Conservation (phyloP, 2,888 invertebrate species). For the Tribolium freemani region DNA sequence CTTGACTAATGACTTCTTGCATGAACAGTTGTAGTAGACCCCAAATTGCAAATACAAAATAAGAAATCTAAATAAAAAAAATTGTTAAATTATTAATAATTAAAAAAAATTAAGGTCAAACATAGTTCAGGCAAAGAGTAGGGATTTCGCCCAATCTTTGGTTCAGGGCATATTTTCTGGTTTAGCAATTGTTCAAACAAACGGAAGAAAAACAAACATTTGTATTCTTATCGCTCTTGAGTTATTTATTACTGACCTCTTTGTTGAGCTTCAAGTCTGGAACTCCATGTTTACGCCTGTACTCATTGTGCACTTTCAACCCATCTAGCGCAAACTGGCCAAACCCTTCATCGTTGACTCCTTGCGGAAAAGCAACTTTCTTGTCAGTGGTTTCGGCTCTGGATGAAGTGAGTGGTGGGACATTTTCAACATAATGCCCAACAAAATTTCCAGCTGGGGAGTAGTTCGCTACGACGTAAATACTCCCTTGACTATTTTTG, state of each 20-base stretch:
- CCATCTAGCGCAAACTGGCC: conserved; percentile 69
- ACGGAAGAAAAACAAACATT: too few relatives aligned
- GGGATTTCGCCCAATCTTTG: too few relatives aligned
- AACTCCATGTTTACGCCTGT: conserved; percentile 73
- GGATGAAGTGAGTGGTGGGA: conserved; percentile 70
- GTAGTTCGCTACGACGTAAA: conserved; percentile 92
- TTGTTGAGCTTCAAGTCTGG: conserved; percentile 71
- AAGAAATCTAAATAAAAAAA: too few relatives aligned
- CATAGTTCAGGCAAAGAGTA: too few relatives aligned
- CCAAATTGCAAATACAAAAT: too few relatives aligned
- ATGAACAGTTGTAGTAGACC: too few relatives aligned
- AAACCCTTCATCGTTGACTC: conserved; percentile 50
- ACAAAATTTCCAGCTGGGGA: conserved; percentile 90
- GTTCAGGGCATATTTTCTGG: too few relatives aligned
- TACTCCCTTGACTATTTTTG: conserved; percentile 78
- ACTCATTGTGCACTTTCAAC: conserved; percentile 74
- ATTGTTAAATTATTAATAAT: too few relatives aligned
- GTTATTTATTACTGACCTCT: conserved; percentile 68
- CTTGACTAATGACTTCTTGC: too few relatives aligned
- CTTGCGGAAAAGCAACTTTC: conserved; percentile 53
- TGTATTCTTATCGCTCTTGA: too few relatives aligned
- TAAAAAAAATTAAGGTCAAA: too few relatives aligned
- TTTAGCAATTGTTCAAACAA: too few relatives aligned
- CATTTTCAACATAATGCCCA: conserved; percentile 81
- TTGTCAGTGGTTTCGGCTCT: conserved; percentile 8